These are phyloP conservation scores for Nematolebias whitei DNA, from an alignment of 2,113 vertebrate genomes.

Conservation along the genomic window DNA sequence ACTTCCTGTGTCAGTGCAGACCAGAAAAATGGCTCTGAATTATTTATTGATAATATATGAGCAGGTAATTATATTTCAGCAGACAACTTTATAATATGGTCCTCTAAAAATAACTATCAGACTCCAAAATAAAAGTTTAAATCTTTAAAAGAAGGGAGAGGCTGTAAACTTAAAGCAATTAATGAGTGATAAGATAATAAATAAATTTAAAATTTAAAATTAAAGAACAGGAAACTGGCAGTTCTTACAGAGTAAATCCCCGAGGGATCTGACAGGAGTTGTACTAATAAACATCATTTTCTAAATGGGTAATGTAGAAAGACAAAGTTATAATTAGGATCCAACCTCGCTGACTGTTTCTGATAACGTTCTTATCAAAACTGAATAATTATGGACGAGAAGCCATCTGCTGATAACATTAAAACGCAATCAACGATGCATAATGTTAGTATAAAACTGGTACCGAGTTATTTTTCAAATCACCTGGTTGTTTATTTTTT, in stretches of 20 bases:
- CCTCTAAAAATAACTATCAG: conserved; percentile 52
- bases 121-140: background rate
- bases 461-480: background rate
- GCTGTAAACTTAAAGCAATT: background rate
- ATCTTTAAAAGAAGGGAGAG: background rate
- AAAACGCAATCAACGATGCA: too few species aligned
- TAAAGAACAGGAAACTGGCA: background rate
- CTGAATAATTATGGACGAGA: conserved; percentile 30
- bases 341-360: background rate
- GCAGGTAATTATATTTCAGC: conserved; percentile 63
- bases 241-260: background rate
- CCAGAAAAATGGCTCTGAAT: conserved; percentile 57
- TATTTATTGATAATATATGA: conserved; percentile 66
- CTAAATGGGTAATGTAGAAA: background rate
- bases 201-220: background rate
- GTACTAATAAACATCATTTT: background rate
- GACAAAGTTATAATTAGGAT: background rate
- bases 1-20: conserved; percentile 36
- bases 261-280: background rate
- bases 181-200: too few species aligned
- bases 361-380: background rate
- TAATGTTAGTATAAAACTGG: too few species aligned
- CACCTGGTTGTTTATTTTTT: background rate
- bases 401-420: conserved; percentile 17
- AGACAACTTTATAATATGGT: conserved; percentile 29